Conservation (phyloP, 2,888 invertebrate genomes). For the Acleris holmiana region DNA sequence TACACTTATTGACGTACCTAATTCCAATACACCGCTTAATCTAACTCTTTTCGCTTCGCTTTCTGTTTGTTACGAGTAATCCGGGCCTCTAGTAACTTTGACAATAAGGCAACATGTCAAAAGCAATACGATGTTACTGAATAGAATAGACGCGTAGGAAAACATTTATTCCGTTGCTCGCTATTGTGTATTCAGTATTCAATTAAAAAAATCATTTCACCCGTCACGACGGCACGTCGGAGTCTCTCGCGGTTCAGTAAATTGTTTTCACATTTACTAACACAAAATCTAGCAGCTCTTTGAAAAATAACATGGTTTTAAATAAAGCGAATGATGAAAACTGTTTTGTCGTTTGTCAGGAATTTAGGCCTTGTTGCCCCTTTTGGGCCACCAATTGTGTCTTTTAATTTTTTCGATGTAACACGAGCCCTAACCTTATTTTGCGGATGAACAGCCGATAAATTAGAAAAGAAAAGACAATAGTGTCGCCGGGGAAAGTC, state of each 20-base stretch:
- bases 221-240: slow-evolving; percentile 17
- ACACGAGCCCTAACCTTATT: slow-evolving; percentile 20
- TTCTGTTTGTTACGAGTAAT: slow-evolving; percentile 16
- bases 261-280: slow-evolving; percentile 22
- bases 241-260: slow-evolving; percentile 7
- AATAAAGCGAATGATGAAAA: slow-evolving; percentile 10
- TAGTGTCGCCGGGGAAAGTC: slow-evolving; percentile 31
- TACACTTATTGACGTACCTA: slow-evolving; percentile 27
- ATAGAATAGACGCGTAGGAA: no score
- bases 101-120: no score
- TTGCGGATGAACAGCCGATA: slow-evolving; percentile 31
- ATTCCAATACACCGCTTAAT: slow-evolving; percentile 30
- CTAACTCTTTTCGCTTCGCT: slow-evolving; percentile 15
- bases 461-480: slow-evolving; percentile 37
- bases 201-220: slow-evolving; percentile 26
- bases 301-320: slow-evolving; percentile 9
- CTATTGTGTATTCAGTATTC: slow-evolving; percentile 10
- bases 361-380: slow-evolving; percentile 4
- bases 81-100: not conserved
- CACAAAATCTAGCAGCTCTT: slow-evolving; percentile 11
- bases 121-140: no score
- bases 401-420: slow-evolving; percentile 16
- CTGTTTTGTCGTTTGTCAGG: slow-evolving; percentile 21
- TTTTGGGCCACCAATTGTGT: slow-evolving; percentile 12
- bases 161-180: no score